These are phyloP conservation scores for Delia radicum DNA, from an alignment of 1,140 invertebrate species.

Conservation along the genomic window DNA sequence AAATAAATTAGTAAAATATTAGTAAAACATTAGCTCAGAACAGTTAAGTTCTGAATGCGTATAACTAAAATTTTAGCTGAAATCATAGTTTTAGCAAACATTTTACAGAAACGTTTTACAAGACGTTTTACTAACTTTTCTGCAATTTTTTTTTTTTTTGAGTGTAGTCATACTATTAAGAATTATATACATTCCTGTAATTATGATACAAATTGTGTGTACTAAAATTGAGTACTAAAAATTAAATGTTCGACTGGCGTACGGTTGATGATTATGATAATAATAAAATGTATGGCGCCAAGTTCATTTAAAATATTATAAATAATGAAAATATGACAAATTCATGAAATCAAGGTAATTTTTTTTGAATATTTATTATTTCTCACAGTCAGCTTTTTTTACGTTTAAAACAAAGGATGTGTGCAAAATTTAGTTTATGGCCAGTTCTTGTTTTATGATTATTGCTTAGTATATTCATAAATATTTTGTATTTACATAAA, in stretches of 20 bases:
- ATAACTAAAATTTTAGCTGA: too few species aligned
- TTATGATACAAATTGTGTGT: background rate
- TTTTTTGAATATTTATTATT: background rate
- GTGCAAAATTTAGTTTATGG: background rate
- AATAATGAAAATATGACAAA: conserved; percentile 9
- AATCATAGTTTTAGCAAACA: too few species aligned
- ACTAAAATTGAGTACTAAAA: background rate
- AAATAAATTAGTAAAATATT: too few species aligned
- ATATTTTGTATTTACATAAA: background rate
- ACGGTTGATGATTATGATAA: conserved; percentile 2
- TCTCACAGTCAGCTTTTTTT: background rate
- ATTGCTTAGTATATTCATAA: background rate
- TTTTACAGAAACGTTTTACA: too few species aligned
- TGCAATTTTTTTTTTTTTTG: too few species aligned
- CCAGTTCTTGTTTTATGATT: background rate
- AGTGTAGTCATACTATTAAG: background rate
- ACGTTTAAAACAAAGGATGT: conserved; percentile 14
- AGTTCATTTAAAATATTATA: background rate
- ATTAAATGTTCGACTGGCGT: background rate
- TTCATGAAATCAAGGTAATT: conserved; percentile 8
- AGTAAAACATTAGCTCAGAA: too few species aligned
- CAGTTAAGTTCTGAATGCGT: too few species aligned
- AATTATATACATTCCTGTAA: background rate
- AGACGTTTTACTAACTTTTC: too few species aligned
- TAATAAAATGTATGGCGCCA: conserved; percentile 1